Evolutionary conservation across 2,888 invertebrate genomes (phyloP).

Genomic region (Plebejus melissa): DNA sequence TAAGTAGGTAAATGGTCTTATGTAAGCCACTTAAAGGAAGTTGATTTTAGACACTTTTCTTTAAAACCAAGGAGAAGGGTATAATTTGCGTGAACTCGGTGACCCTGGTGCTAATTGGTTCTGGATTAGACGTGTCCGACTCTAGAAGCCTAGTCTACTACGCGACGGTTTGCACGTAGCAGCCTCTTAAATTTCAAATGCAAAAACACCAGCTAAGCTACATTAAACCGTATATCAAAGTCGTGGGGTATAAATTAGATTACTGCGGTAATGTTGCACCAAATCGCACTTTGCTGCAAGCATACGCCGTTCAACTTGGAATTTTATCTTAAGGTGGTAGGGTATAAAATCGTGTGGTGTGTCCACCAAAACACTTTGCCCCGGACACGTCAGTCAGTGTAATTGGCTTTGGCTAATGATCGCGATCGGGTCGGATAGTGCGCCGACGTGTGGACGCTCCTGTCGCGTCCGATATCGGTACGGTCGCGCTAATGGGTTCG

Average conservation of each 20-base stretch:
- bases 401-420: conserved; percentile 69
- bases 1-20: too few relatives aligned
- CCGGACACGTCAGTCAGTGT: conserved; percentile 73
- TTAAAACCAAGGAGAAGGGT: not conserved
- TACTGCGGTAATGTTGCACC: conserved; percentile 29
- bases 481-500: conserved; percentile 19
- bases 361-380: conserved; percentile 50
- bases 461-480: not conserved
- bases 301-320: not conserved
- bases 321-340: not conserved
- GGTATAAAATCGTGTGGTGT: not conserved
- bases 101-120: conserved; percentile 9
- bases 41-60: not conserved
- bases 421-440: conserved; percentile 43
- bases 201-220: not conserved
- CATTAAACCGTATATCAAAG: not conserved
- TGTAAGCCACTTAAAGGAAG: too few relatives aligned
- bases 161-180: not conserved
- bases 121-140: not conserved
- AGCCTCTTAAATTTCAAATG: conserved; percentile 1
- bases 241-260: conserved; percentile 20
- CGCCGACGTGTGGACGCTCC: conserved; percentile 21
- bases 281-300: conserved; percentile 47
- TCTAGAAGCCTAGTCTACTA: not conserved
- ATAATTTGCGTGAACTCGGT: not conserved